A percentile compares a stretch with the other conserved stretches of the same genome.
phyloP scores from a whole-genome alignment of 2,797 vertebrate genomes.

The Chrysocyon brachyurus region DNA sequence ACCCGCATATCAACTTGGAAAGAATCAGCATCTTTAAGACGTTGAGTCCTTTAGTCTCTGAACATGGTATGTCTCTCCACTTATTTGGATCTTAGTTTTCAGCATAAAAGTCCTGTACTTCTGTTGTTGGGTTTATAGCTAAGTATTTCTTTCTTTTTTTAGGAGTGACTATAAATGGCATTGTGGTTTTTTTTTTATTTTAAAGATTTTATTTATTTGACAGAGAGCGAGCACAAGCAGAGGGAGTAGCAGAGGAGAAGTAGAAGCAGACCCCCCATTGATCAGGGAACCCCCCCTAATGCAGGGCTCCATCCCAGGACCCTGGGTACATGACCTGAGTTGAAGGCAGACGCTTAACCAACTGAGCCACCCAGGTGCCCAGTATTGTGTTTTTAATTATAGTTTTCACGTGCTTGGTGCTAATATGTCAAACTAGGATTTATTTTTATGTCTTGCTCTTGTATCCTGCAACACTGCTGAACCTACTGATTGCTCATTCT shows the following conservation, averaged over 20 bases:
- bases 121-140: neutral
- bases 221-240: too few relatives aligned
- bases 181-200: too few relatives aligned
- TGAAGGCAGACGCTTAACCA: too few relatives aligned
- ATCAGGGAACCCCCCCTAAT: too few relatives aligned
- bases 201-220: too few relatives aligned
- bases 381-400: conserved; percentile 43
- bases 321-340: too few relatives aligned
- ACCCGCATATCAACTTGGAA: neutral
- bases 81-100: conserved; percentile 11
- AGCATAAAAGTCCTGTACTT: neutral
- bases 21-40: neutral
- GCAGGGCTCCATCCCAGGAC: too few relatives aligned
- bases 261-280: too few relatives aligned
- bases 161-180: neutral
- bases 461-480: neutral
- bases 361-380: too few relatives aligned
- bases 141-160: neutral
- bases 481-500: conserved; percentile 11
- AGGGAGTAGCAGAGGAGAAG: too few relatives aligned
- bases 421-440: conserved; percentile 9
- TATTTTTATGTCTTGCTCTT: conserved; percentile 4
- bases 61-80: neutral
- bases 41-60: neutral
- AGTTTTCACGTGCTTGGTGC: neutral